Conservation (phyloP, 1,140 invertebrate genomes). For the Proctacanthus coquilletti region DNA sequence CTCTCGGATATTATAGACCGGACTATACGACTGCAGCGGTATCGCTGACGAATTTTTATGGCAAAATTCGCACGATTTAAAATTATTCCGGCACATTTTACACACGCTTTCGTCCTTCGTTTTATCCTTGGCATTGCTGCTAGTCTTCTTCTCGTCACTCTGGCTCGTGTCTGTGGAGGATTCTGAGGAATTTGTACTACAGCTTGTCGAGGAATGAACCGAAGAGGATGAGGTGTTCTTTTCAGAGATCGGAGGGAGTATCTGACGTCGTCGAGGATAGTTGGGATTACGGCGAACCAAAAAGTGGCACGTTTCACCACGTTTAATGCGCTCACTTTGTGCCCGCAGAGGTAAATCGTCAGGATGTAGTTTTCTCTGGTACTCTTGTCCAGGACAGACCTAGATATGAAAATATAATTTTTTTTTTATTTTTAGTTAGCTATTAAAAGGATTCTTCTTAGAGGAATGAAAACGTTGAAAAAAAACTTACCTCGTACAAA, state of each 20-base stretch:
- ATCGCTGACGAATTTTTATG: slow-evolving; percentile 11
- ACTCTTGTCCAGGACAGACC: slow-evolving; percentile 50
- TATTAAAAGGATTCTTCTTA: not conserved
- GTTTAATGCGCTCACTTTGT: slow-evolving; percentile 54
- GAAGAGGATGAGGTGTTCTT: slow-evolving; percentile 6
- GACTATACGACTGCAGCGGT: slow-evolving; percentile 17
- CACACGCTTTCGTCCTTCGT: slow-evolving; percentile 2
- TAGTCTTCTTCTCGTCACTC: not conserved
- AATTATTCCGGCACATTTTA: slow-evolving; percentile 11
- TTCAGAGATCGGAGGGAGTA: slow-evolving; percentile 15
- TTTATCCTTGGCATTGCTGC: not conserved
- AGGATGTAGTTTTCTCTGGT: slow-evolving; percentile 71
- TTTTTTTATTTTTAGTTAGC: not conserved
- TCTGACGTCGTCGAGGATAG: slow-evolving; percentile 33
- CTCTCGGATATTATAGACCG: slow-evolving; percentile 28
- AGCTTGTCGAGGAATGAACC: slow-evolving; percentile 10
- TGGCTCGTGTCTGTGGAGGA: too few relatives aligned
- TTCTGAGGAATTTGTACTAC: too few relatives aligned
- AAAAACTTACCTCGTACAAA: slow-evolving; percentile 59
- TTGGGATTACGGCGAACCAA: slow-evolving; percentile 60
- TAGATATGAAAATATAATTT: slow-evolving; percentile 16
- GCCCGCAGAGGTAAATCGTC: slow-evolving; percentile 73
- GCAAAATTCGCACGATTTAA: slow-evolving; percentile 15
- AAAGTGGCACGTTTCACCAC: slow-evolving; percentile 51
- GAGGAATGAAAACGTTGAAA: too few relatives aligned